phyloP scores from a whole-genome alignment of 2,888 invertebrate species.

The Drosophila setosimentum region DNA sequence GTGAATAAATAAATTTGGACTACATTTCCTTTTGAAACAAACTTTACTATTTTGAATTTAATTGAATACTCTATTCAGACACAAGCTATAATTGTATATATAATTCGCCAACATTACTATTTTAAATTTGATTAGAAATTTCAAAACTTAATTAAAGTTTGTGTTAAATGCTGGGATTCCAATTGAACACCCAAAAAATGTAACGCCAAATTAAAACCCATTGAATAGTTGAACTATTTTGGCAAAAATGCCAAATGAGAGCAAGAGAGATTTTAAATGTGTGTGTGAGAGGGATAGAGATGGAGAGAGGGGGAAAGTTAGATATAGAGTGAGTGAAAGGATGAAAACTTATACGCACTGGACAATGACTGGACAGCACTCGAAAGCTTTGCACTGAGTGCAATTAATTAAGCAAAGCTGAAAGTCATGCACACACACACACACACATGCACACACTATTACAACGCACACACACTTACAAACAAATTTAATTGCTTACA shows the following conservation, averaged over 20 bases:
- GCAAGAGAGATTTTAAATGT: neutral
- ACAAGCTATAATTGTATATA: neutral
- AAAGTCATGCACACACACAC: slow-evolving; percentile 67
- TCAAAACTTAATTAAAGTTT: neutral
- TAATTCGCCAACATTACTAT: neutral
- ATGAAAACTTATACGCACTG: slow-evolving; percentile 41
- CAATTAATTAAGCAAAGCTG: slow-evolving; percentile 79
- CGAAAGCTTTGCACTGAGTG: slow-evolving; percentile 71
- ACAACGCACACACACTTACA: slow-evolving; percentile 31
- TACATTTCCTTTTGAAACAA: too few relatives aligned
- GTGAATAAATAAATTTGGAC: too few relatives aligned
- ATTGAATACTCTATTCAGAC: neutral
- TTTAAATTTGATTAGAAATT: neutral
- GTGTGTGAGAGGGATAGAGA: neutral
- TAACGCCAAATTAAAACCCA: slow-evolving; percentile 34
- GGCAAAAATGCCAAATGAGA: slow-evolving; percentile 17
- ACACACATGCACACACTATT: slow-evolving; percentile 4
- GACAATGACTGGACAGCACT: slow-evolving; percentile 59
- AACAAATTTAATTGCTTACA: slow-evolving; percentile 77
- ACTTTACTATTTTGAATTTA: neutral
- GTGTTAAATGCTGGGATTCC: neutral
- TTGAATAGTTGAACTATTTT: slow-evolving; percentile 12
- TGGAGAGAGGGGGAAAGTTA: too few relatives aligned
- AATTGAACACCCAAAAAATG: slow-evolving; percentile 5
- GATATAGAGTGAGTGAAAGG: slow-evolving; percentile 5